phyloP scores from a whole-genome alignment of 2,797 vertebrate species.

The Ispidina lecontei region DNA sequence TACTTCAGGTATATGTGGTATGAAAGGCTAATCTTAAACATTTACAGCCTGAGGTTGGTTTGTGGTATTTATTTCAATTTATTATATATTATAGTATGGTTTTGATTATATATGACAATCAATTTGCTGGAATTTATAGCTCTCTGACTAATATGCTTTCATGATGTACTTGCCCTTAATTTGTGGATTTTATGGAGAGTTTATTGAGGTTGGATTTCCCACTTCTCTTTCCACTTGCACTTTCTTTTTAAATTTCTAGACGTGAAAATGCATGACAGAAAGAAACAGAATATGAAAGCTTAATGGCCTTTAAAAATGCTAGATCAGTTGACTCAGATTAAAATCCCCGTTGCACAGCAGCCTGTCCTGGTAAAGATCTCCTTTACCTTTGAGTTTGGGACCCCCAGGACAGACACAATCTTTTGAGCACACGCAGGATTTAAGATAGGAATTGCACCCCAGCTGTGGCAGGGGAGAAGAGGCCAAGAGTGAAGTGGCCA shows the following conservation, averaged over 20 bases:
- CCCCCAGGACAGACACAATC: neutral
- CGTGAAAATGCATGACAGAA: neutral
- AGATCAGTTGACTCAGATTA: neutral
- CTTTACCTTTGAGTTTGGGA: neutral
- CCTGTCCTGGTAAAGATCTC: neutral
- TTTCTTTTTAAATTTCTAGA: slow-evolving; percentile 2
- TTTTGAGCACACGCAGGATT: neutral
- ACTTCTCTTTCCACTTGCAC: slow-evolving; percentile 3
- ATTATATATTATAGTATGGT: slow-evolving; percentile 54
- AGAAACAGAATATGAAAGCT: neutral
- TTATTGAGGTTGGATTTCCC: slow-evolving; percentile 52
- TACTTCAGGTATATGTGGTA: slow-evolving; percentile 45
- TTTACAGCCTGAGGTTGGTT: slow-evolving; percentile 55
- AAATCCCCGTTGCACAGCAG: neutral
- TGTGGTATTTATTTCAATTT: slow-evolving; percentile 55
- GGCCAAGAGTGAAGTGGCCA: neutral
- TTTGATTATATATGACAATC: slow-evolving; percentile 68
- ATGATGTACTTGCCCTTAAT: slow-evolving; percentile 64
- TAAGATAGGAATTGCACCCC: neutral
- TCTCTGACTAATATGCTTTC: slow-evolving; percentile 58
- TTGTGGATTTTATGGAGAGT: slow-evolving; percentile 68
- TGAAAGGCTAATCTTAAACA: slow-evolving; percentile 51
- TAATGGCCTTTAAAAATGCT: neutral
- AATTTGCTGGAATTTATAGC: slow-evolving; percentile 70
- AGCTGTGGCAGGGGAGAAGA: neutral